phyloP scores from a whole-genome alignment of 23 tunicate genomes.

The Halocynthia roretzi region DNA sequence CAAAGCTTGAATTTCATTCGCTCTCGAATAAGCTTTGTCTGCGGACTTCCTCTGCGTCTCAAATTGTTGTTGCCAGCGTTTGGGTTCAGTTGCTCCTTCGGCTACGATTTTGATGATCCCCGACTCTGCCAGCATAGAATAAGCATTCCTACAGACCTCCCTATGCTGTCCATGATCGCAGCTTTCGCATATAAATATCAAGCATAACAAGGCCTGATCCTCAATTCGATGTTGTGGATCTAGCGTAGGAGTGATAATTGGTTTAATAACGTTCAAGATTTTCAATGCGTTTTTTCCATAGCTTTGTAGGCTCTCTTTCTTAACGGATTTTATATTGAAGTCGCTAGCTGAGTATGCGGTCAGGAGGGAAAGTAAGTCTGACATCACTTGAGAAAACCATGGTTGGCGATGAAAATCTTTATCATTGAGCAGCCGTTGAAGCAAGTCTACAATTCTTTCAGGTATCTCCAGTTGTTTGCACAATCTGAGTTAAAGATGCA shows the following conservation, averaged over 20 bases:
- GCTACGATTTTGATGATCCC: conserved; percentile 32
- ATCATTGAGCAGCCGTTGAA: conserved; percentile 15
- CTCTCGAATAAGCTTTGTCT: not conserved
- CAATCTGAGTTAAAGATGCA: conserved; percentile 6
- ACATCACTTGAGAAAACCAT: conserved; percentile 54
- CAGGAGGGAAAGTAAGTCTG: conserved; percentile 35
- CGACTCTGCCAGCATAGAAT: conserved; percentile 12
- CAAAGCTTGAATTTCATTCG: conserved; percentile 28
- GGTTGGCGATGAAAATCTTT: conserved; percentile 15
- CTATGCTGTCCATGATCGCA: conserved; percentile 62
- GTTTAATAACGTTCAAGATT: conserved; percentile 17
- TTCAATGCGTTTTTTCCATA: conserved; percentile 30
- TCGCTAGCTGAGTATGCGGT: conserved; percentile 76
- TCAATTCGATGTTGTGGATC: conserved; percentile 12
- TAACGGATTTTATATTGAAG: conserved; percentile 60
- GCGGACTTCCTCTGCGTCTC: not conserved
- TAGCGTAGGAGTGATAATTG: conserved; percentile 24
- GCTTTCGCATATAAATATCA: conserved; percentile 72
- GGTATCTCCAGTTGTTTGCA: conserved; percentile 37
- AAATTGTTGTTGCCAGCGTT: conserved; percentile 15
- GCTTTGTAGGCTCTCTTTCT: conserved; percentile 10
- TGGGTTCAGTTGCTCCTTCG: conserved; percentile 18
- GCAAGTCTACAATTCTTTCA: conserved; percentile 7
- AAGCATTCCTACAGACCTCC: conserved; percentile 34
- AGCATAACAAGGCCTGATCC: conserved; percentile 58